phyloP scores from a whole-genome alignment of 2,797 vertebrate genomes.

The Rhinella marina region DNA sequence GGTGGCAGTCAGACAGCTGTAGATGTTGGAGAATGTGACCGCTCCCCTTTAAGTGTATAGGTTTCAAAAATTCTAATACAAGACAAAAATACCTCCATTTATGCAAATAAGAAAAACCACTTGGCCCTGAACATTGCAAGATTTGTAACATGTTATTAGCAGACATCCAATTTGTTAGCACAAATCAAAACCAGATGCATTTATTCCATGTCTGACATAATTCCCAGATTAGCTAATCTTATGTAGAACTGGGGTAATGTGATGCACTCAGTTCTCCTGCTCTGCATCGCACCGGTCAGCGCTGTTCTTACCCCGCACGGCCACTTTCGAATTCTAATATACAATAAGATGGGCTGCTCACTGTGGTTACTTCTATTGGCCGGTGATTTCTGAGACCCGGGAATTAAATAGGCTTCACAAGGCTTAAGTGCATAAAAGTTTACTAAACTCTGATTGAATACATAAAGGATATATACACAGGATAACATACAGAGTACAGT shows the following conservation, averaged over 20 bases:
- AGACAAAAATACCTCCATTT: not conserved
- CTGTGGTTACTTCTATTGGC: no score
- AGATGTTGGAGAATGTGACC: no score
- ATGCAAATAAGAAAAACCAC: not conserved
- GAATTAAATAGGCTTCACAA: no score
- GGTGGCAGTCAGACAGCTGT: no score
- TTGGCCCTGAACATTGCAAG: not conserved
- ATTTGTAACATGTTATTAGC: conserved; percentile 19
- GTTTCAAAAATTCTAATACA: not conserved
- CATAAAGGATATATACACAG: no score
- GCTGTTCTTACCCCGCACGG: not conserved
- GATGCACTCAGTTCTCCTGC: not conserved
- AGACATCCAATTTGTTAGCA: conserved; percentile 5
- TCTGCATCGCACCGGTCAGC: not conserved
- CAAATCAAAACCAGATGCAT: not conserved
- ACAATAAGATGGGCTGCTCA: no score
- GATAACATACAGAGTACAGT: no score
- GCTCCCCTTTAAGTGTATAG: no score
- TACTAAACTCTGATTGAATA: no score
- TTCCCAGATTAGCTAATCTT: not conserved
- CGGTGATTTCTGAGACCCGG: no score
- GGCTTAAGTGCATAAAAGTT: no score
- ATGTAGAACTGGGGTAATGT: not conserved
- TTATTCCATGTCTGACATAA: not conserved
- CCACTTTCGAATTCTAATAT: not conserved